phyloP scores from a whole-genome alignment of 2,888 invertebrate species.

The Tenthredo scrophulariae region DNA sequence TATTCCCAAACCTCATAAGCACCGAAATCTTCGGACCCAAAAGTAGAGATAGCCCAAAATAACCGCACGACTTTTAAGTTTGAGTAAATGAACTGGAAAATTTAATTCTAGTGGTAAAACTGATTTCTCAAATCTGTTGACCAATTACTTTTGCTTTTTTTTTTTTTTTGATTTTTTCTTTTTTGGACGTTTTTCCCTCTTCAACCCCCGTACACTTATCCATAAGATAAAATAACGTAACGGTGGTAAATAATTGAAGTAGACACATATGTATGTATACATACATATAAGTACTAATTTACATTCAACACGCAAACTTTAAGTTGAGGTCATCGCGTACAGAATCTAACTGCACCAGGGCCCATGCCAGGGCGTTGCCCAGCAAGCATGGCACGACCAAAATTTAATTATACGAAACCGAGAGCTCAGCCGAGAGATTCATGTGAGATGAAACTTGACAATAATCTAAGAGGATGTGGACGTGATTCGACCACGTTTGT shows the following conservation, averaged over 20 bases:
- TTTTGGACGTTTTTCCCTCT: not conserved
- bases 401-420: conserved; percentile 27
- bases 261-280: not conserved
- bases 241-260: conserved; percentile 1
- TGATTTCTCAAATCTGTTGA: not conserved
- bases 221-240: not conserved
- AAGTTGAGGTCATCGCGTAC: conserved; percentile 23
- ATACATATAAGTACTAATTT: conserved; percentile 16
- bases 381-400: not conserved
- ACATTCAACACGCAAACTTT: conserved; percentile 35
- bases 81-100: not conserved
- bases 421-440: not conserved
- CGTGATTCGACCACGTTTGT: not conserved
- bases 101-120: not conserved
- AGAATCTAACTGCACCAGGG: conserved; percentile 19
- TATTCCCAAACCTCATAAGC: not conserved
- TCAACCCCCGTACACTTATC: not conserved
- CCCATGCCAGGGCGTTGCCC: not conserved
- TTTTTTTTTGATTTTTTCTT: not conserved
- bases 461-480: not conserved
- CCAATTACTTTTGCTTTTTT: not conserved
- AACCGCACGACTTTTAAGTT: not conserved
- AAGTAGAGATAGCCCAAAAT: not conserved
- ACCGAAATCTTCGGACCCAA: not conserved
- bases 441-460: conserved; percentile 13